These are phyloP conservation scores for Luperina nickerlii DNA, from an alignment of 2,888 invertebrate species.

Conservation along the genomic window DNA sequence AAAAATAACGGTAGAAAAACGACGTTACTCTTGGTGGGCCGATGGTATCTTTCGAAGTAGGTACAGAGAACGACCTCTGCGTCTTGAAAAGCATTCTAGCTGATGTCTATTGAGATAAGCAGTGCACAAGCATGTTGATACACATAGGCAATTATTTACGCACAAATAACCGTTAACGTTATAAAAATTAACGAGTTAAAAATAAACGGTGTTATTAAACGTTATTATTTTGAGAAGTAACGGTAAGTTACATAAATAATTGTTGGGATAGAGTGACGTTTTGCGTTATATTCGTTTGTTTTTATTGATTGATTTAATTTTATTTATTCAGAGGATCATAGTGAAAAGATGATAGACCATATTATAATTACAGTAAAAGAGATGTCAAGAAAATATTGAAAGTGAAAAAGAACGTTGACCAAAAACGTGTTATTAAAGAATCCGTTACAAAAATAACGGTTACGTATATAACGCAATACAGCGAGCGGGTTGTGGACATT, in stretches of 20 bases:
- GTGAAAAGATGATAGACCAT: not conserved
- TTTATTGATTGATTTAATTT: not conserved
- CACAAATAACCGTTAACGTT: constrained; percentile 40
- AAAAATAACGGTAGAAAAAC: constrained; percentile 35
- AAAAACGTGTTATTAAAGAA: not conserved
- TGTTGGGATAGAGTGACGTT: constrained; percentile 33
- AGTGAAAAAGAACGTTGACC: not conserved
- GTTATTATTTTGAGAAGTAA: not conserved
- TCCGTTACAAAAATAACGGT: constrained; percentile 29
- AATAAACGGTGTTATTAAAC: not conserved
- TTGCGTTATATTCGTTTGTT: constrained; percentile 57
- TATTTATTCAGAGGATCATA: too few species aligned
- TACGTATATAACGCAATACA: constrained; percentile 71
- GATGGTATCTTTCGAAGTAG: constrained; percentile 95
- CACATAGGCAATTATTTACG: constrained; percentile 62
- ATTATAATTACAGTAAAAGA: not conserved
- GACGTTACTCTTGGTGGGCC: constrained; percentile 85
- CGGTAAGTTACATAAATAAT: constrained; percentile 50
- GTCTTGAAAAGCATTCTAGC: constrained; percentile 96
- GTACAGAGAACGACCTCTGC: constrained; percentile 97
- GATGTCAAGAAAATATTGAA: not conserved
- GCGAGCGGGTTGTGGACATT: constrained; percentile 73
- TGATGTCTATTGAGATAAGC: constrained; percentile 82
- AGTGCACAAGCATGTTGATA: constrained; percentile 73
- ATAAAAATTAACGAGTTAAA: not conserved